Conservation (phyloP, 1,140 invertebrate genomes). For the Mactra quadrangularis region DNA sequence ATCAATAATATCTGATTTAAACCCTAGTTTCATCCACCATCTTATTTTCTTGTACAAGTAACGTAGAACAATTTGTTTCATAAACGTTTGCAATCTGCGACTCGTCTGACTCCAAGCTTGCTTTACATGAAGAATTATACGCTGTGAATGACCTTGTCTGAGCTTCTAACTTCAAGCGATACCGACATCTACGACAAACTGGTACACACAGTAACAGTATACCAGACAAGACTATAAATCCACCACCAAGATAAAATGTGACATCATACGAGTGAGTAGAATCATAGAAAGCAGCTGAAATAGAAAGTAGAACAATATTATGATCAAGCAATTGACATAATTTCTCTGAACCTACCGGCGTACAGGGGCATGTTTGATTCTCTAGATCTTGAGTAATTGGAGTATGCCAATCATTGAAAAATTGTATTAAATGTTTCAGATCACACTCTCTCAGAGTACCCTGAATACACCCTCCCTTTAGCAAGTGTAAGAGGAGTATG, state of each 20-base stretch:
- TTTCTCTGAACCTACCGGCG: no score
- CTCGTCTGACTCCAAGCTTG: not conserved
- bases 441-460: no score
- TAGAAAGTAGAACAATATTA: no score
- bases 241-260: slow-evolving; percentile 67
- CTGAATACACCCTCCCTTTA: no score
- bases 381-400: no score
- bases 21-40: no score
- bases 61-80: slow-evolving; percentile 13
- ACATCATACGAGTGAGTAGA: slow-evolving; percentile 64
- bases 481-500: no score
- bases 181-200: slow-evolving; percentile 34
- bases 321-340: not conserved
- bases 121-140: slow-evolving; percentile 2
- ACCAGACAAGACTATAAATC: slow-evolving; percentile 60
- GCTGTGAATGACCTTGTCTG: not conserved
- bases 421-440: no score
- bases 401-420: no score
- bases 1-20: no score
- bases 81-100: not conserved
- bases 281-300: slow-evolving; percentile 67
- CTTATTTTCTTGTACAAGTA: slow-evolving; percentile 40
- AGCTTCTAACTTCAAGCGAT: not conserved
- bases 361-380: no score
- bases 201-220: slow-evolving; percentile 50